phyloP scores from a whole-genome alignment of 2,113 vertebrate species.

The Xiphophorus couchianus region DNA sequence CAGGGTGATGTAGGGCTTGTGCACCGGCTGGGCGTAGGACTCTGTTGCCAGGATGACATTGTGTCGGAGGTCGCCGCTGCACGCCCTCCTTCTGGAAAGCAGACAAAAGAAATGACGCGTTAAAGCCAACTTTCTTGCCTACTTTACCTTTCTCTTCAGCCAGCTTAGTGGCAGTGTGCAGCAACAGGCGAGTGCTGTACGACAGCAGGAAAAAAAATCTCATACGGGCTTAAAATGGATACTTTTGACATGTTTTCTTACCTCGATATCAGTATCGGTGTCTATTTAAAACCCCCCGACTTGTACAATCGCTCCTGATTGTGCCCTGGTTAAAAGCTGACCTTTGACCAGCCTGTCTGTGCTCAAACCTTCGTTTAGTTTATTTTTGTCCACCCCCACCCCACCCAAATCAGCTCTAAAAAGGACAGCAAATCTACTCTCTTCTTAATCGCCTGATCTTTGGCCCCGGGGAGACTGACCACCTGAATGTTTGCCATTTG shows the following conservation, averaged over 20 bases:
- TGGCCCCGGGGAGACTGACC: constrained; percentile 21
- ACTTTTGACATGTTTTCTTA: background rate
- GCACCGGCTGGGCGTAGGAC: constrained; percentile 85
- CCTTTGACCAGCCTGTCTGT: constrained; percentile 40
- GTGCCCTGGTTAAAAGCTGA: constrained; percentile 41
- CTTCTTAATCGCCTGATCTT: background rate
- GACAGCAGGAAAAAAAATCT: too few species aligned
- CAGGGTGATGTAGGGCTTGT: constrained; percentile 92
- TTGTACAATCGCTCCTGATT: constrained; percentile 22
- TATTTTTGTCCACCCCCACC: constrained; percentile 37
- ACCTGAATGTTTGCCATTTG: constrained; percentile 6
- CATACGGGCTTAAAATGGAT: too few species aligned
- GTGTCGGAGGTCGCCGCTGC: constrained; percentile 48
- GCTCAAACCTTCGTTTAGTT: constrained; percentile 44
- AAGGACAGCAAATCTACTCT: constrained; percentile 11
- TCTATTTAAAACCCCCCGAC: background rate
- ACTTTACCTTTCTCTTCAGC: too few species aligned
- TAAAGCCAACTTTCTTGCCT: too few species aligned
- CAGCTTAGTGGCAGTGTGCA: too few species aligned
- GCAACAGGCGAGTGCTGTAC: too few species aligned
- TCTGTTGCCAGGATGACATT: constrained; percentile 66
- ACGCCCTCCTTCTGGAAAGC: constrained; percentile 85
- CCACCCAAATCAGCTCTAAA: constrained; percentile 20
- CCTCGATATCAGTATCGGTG: background rate
- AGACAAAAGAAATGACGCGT: background rate